Evolutionary conservation across 2,113 vertebrate genomes (phyloP).

Genomic region (Acrocephalus arundinaceus): DNA sequence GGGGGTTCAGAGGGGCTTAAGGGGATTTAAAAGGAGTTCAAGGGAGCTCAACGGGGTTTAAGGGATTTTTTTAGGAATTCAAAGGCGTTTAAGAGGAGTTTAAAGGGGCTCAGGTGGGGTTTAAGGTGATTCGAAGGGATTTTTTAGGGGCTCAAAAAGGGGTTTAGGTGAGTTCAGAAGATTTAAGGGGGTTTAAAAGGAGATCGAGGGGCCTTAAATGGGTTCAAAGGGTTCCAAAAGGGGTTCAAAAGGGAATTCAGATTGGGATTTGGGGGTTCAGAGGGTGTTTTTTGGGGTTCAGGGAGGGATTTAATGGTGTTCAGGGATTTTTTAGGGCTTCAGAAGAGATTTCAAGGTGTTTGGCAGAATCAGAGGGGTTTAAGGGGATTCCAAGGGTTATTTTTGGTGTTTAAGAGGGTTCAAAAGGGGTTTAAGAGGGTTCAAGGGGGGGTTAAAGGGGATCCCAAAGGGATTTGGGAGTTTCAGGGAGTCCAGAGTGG

Average conservation of each 20-base stretch:
- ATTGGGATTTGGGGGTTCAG: not conserved
- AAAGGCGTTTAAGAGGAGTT: not conserved
- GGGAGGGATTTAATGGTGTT: not conserved
- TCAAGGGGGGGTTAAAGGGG: not conserved
- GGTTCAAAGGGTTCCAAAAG: no score
- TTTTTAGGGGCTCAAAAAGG: not conserved
- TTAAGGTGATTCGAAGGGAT: not conserved
- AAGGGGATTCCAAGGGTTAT: no score
- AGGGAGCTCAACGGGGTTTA: not conserved
- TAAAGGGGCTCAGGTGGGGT: no score
- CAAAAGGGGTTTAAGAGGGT: not conserved
- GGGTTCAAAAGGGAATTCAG: not conserved
- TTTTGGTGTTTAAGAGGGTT: not conserved
- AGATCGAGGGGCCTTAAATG: not conserved
- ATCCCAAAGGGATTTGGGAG: no score
- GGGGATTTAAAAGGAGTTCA: not conserved
- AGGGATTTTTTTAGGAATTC: not conserved
- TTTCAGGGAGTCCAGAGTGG: not conserved
- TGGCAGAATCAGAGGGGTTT: not conserved
- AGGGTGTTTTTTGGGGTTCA: no score
- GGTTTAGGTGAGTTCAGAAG: not conserved
- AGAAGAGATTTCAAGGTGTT: no score
- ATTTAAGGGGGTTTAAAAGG: not conserved
- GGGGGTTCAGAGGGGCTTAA: not conserved
- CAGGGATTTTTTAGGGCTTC: no score